Conservation (phyloP, 2,888 invertebrate genomes). For the Cataglyphis rosenhaueri region DNA sequence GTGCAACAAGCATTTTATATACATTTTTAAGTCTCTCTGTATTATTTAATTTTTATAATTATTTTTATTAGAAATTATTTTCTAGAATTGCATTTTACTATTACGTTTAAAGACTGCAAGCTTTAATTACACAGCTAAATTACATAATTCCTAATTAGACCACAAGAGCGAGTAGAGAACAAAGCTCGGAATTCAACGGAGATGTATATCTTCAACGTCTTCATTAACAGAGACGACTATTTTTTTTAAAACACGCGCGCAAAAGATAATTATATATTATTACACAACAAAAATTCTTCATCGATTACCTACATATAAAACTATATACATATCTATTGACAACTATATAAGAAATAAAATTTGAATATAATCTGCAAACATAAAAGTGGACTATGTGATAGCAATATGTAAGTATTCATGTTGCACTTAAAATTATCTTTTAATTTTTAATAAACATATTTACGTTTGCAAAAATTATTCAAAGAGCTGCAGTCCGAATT, state of each 20-base stretch:
- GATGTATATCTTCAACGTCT: conserved; percentile 48
- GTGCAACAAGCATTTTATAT: neutral
- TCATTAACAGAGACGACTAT: conserved; percentile 55
- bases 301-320: conserved; percentile 18
- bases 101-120: neutral
- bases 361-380: neutral
- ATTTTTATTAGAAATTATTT: neutral
- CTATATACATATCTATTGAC: neutral
- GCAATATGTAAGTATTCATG: neutral
- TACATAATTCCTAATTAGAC: conserved; percentile 56
- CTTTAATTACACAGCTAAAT: conserved; percentile 13
- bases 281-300: conserved; percentile 36
- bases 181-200: conserved; percentile 21
- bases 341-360: conserved; percentile 16
- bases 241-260: conserved; percentile 31
- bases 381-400: neutral
- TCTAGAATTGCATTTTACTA: neutral
- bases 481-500: neutral
- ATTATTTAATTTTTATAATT: conserved; percentile 2
- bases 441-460: neutral
- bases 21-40: neutral
- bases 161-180: neutral
- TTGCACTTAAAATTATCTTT: neutral
- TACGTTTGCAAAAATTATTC: neutral
- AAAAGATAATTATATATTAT: conserved; percentile 18